phyloP scores from a whole-genome alignment of 2,888 invertebrate genomes.

The Tachina lurida region DNA sequence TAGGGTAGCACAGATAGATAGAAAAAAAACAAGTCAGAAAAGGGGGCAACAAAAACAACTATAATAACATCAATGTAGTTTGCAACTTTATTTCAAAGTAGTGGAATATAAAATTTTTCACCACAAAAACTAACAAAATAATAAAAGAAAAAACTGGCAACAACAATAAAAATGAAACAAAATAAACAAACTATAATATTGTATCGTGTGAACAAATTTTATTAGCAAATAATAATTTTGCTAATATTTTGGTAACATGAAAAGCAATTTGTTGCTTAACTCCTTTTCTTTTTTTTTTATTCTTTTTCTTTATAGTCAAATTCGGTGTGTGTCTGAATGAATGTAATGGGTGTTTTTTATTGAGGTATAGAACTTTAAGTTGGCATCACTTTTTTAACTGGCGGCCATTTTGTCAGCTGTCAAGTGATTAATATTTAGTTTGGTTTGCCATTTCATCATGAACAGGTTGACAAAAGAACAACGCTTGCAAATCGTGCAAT shows the following conservation, averaged over 20 bases:
- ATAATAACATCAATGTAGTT: slow-evolving; percentile 5
- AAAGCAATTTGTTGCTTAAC: slow-evolving; percentile 67
- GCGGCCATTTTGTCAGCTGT: too few species aligned
- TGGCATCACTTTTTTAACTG: too few species aligned
- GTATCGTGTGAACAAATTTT: slow-evolving; percentile 68
- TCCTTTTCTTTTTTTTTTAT: background rate
- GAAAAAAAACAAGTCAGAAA: background rate
- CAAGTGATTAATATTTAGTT: too few species aligned
- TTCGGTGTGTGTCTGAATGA: background rate
- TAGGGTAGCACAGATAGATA: slow-evolving; percentile 33
- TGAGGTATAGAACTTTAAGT: too few species aligned
- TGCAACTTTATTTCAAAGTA: slow-evolving; percentile 19
- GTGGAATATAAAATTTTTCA: slow-evolving; percentile 1
- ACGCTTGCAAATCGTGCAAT: too few species aligned
- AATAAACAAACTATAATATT: slow-evolving; percentile 39
- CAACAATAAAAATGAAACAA: background rate
- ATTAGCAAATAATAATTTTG: slow-evolving; percentile 62
- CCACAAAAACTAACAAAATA: background rate
- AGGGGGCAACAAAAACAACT: background rate
- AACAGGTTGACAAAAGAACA: too few species aligned
- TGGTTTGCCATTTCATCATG: too few species aligned
- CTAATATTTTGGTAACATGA: slow-evolving; percentile 69
- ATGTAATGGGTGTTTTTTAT: too few species aligned
- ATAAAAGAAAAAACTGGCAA: background rate
- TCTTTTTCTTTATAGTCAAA: background rate